Base-by-base conservation (phyloP, 2,797 vertebrate species). In the Heteromormyrus szaboi region DNA sequence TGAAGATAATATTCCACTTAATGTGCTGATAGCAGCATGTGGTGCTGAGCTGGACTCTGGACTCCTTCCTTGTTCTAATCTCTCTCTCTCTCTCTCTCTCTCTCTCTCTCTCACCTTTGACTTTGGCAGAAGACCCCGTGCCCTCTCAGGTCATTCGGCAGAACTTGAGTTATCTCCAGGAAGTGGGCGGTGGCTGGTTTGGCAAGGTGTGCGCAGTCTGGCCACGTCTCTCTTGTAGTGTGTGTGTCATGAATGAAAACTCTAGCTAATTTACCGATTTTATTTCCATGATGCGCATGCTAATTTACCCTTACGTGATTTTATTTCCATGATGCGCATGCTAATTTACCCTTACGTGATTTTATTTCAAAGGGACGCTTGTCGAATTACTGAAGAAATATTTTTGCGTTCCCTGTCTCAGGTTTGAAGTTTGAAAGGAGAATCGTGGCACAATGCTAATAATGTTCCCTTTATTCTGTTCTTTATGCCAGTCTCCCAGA, bases 91-190 rank as follows among this genome's bases (percentile, higher is more conserved):
- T 22, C 79, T 48, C 17, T 11, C 54, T 6, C 17, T 19, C 37
- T 2, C 76, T 50, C 41, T 48, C 79, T 44, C 37, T 22, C 44
- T 48, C 14, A 50, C 46, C 81, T 84, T 84, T 84, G 81, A 50
- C 87, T 91, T 92, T 91, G 59, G 50, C 93, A 96, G 96, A 96
- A 93, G 95, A 94, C 90, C 92, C 94, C 87, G 95, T 95, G 91
- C 94, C 94, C 92, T 83, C 51, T 14, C 96, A 96, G 91, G 93
- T 96, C 88, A 89, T 94, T 50, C 96, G 96, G 68, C 96, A 97
- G 87, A 96, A 94, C 94, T 94, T 97, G 44, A 97, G 95, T 92
- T 97, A 97, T 87, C 96, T 97, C 89, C 96, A 97, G 92, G 96
- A 97, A 93, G 96, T 97, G 90, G 96, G 96, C 91, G 95, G 90